Percentiles rank a stretch among this genome's conserved stretches.
Conservation (phyloP, 2,888 invertebrate genomes). For the Mesorhabditis belari region DNA sequence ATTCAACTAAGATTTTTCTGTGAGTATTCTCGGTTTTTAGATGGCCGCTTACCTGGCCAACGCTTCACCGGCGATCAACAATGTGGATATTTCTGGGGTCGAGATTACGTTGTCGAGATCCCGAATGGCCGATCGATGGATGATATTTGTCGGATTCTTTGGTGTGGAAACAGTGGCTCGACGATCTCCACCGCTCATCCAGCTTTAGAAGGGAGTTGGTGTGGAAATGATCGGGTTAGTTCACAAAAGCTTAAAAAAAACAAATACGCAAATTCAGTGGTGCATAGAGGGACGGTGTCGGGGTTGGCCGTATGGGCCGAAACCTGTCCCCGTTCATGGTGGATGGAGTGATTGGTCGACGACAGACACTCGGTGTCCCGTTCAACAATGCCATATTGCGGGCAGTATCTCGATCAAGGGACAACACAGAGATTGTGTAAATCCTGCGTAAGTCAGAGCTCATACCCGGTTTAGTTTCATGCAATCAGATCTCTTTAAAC, state of each 20-base stretch:
- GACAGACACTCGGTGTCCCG: constrained; percentile 37
- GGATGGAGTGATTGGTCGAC: constrained; percentile 50
- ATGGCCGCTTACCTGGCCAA: constrained; percentile 48
- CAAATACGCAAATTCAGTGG: constrained; percentile 30
- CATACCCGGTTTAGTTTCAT: background rate
- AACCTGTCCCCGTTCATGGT: constrained; percentile 38
- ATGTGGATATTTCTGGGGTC: constrained; percentile 53
- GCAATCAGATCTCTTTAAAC: background rate
- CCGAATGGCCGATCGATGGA: constrained; percentile 46
- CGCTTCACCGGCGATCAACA: constrained; percentile 52
- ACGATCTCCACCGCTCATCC: constrained; percentile 53
- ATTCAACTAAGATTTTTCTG: no score
- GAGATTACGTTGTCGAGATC: constrained; percentile 50
- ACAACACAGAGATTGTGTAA: constrained; percentile 48
- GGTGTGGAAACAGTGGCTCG: constrained; percentile 53
- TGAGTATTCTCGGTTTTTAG: no score
- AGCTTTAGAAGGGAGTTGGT: constrained; percentile 52
- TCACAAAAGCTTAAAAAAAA: background rate
- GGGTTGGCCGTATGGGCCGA: constrained; percentile 29
- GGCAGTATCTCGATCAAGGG: constrained; percentile 42
- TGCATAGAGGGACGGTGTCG: constrained; percentile 48
- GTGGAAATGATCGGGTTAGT: constrained; percentile 41
- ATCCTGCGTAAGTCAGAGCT: constrained; percentile 50
- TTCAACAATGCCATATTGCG: constrained; percentile 47
- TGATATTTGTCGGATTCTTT: constrained; percentile 51